Evolutionary conservation across 1,140 invertebrate species (phyloP), one percentile per base, ranked within the genome.

Genomic region (Druon quercuslanigerum): DNA sequence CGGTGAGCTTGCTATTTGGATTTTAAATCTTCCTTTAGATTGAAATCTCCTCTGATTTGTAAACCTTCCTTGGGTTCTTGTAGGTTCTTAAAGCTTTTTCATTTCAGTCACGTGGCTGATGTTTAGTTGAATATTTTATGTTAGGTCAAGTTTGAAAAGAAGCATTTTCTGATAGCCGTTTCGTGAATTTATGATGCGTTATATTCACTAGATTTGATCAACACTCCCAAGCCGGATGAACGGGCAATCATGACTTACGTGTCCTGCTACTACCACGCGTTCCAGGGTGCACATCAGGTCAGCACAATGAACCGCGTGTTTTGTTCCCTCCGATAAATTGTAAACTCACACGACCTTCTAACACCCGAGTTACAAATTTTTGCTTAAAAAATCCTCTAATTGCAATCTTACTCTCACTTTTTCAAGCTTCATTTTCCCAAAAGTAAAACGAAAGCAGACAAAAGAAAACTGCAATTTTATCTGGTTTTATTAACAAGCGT

Each of bases 181-280:
- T 56, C 16, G 52, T 14, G 73, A 74, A 66, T 66, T 66, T 57
- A 46, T 46, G 73, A 57, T 74, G 60, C 76, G 51, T 78, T 82
- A 80, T 84, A 85, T 88, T 83, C 74, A 76, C 82, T 95, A 98
- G 97, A 98, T 96, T 94, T 98, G 94, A 98, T 98, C 94, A 98
- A 98, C 95, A 98, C 96, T 86, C 96, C 97, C 86, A 98, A 98
- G 93, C 98, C 98, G 89, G 98, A 99, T 93, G 98, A 99, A 94
- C 95, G 97, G 92, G 97, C 97, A 90, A 97, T 98, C 91, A 98
- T 99, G 97, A 99, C 98, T 89, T 99, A 99, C 92, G 97, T 99
- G 91, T 98, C 97, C 91, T 99, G 98, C 94, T 99, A 98, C 95
- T 99, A 99, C 94, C 98, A 99, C 93, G 98, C 98, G 91, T 98